A percentile compares a stretch with the other conserved stretches of the same genome.
Conservation (phyloP, 2,888 invertebrate genomes). For the Melinaea menophilus region DNA sequence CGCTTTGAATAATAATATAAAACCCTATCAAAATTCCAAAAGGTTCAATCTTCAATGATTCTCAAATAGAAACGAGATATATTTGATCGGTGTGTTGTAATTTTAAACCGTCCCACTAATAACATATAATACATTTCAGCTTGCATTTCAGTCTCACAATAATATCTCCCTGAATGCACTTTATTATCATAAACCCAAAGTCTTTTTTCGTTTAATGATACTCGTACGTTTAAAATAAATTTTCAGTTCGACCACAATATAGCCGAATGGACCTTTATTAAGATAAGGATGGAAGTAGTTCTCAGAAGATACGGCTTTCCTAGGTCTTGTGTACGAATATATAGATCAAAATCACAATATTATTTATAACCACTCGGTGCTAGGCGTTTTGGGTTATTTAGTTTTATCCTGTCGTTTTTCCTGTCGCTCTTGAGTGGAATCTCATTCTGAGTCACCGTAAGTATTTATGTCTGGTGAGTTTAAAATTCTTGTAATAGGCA, state of each 20-base stretch:
- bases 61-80: slow-evolving; percentile 65
- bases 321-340: slow-evolving; percentile 38
- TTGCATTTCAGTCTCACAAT: slow-evolving; percentile 42
- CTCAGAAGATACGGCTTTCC: slow-evolving; percentile 9
- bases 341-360: slow-evolving; percentile 53
- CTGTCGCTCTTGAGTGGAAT: slow-evolving; percentile 41
- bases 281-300: slow-evolving; percentile 38
- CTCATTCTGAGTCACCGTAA: slow-evolving; percentile 33
- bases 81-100: slow-evolving; percentile 44
- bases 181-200: slow-evolving; percentile 45
- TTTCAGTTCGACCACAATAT: slow-evolving; percentile 66
- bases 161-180: slow-evolving; percentile 59
- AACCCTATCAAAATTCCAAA: slow-evolving; percentile 48
- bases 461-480: slow-evolving; percentile 25
- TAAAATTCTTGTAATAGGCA: slow-evolving; percentile 17
- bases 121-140: slow-evolving; percentile 50
- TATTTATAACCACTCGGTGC: slow-evolving; percentile 65
- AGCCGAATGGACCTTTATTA: no score
- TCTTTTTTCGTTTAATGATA: slow-evolving; percentile 45
- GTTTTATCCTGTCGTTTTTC: slow-evolving; percentile 54
- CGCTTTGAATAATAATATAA: slow-evolving; percentile 42
- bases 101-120: slow-evolving; percentile 44
- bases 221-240: slow-evolving; percentile 45
- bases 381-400: slow-evolving; percentile 67
- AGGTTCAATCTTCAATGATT: slow-evolving; percentile 55